Conservation (phyloP, 2,888 invertebrate genomes). For the Steromphala cineraria region DNA sequence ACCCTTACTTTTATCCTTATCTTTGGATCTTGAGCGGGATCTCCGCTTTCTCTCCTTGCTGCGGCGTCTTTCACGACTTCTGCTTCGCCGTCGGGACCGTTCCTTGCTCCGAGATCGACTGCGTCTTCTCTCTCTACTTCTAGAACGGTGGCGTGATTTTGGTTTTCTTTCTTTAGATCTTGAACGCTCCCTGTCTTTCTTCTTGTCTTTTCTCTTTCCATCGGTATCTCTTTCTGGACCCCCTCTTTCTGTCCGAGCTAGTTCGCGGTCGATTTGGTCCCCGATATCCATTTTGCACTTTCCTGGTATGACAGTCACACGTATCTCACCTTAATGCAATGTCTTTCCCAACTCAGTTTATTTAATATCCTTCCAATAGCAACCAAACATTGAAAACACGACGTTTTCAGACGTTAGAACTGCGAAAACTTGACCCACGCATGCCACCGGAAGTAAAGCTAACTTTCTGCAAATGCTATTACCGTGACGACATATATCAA, state of each 20-base stretch:
- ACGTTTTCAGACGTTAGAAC: too few species aligned
- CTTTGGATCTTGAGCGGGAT: conserved; percentile 32
- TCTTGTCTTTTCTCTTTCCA: not conserved
- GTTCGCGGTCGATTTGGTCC: not conserved
- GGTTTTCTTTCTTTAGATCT: conserved; percentile 48
- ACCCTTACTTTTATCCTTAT: conserved; percentile 22
- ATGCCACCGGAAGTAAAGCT: too few species aligned
- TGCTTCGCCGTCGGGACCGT: conserved; percentile 30
- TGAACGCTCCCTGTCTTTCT: conserved; percentile 28
- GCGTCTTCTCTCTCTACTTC: conserved; percentile 34
- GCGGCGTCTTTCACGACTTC: conserved; percentile 52
- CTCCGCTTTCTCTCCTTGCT: conserved; percentile 43
- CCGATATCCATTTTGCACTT: not conserved
- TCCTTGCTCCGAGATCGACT: conserved; percentile 30
- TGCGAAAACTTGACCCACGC: too few species aligned
- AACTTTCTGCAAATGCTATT: too few species aligned
- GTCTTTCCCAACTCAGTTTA: too few species aligned
- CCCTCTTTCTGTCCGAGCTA: not conserved
- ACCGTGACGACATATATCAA: too few species aligned
- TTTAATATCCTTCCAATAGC: too few species aligned
- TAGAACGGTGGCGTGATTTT: conserved; percentile 48
- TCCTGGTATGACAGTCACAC: too few species aligned
- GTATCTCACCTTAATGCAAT: too few species aligned
- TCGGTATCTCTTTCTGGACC: too few species aligned
- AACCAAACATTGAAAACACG: too few species aligned